These are phyloP conservation scores for Pteronotus mesoamericanus DNA, from an alignment of 2,797 vertebrate species.

Conservation along the genomic window DNA sequence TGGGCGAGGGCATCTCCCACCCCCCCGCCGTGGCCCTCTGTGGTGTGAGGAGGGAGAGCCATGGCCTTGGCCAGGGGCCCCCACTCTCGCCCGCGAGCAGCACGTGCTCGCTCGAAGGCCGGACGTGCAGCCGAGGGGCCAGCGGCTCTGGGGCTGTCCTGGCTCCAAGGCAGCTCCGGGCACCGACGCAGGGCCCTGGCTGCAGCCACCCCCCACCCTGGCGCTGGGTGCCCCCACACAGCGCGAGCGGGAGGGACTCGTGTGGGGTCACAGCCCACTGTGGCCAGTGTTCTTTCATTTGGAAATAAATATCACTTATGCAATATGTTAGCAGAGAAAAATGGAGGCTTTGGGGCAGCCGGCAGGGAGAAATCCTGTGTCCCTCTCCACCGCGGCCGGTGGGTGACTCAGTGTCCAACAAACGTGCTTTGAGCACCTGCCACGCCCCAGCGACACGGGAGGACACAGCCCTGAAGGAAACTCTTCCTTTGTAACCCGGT, in stretches of 20 bases:
- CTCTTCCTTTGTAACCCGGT: fast-evolving
- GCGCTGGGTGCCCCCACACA: not conserved
- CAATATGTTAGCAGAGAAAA: not conserved
- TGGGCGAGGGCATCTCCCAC: too few species aligned
- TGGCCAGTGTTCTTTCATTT: not conserved
- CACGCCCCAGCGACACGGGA: fast-evolving
- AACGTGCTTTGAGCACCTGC: fast-evolving
- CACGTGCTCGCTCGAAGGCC: not conserved
- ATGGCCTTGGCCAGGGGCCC: not conserved
- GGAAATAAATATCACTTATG: not conserved
- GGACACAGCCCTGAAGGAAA: not conserved
- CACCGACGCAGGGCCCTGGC: fast-evolving
- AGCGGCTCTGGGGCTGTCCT: fast-evolving
- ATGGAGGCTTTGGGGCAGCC: not conserved
- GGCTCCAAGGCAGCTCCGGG: fast-evolving
- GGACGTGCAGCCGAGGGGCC: fast-evolving
- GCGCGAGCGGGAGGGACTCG: not conserved
- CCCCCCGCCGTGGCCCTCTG: too few species aligned
- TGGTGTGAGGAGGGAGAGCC: not conserved
- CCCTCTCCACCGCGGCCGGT: fast-evolving
- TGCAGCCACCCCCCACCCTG: fast-evolving
- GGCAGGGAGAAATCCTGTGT: fast-evolving
- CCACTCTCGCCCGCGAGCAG: too few species aligned
- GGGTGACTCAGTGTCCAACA: not conserved
- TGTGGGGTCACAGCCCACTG: not conserved